These are phyloP conservation scores for Phrynosoma platyrhinos DNA, from an alignment of 2,113 vertebrate species.

Conservation along the genomic window DNA sequence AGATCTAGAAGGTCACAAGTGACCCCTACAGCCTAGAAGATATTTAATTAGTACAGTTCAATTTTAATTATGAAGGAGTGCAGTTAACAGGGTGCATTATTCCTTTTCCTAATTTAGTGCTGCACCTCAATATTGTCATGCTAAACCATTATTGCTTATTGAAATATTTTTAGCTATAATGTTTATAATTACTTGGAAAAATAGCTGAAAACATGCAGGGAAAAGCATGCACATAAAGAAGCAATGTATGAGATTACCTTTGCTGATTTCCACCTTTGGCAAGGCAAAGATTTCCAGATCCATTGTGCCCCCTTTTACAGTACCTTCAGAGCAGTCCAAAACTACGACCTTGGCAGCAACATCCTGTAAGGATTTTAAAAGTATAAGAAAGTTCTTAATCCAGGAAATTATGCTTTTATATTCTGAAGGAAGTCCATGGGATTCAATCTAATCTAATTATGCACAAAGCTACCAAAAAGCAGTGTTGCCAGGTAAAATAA, in stretches of 20 bases:
- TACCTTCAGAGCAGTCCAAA: slow-evolving; percentile 86
- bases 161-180: slow-evolving; percentile 16
- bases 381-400: slow-evolving; percentile 20
- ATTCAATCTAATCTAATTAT: not conserved
- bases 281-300: slow-evolving; percentile 93
- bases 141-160: not conserved
- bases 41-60: not conserved
- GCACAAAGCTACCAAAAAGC: not conserved
- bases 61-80: not conserved
- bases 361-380: slow-evolving; percentile 72
- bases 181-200: not conserved
- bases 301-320: slow-evolving; percentile 87
- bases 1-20: no score
- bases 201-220: not conserved
- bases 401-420: slow-evolving; percentile 12
- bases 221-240: not conserved
- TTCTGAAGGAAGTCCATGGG: slow-evolving; percentile 1
- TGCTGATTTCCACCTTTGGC: slow-evolving; percentile 90
- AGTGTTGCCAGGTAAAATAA: no score
- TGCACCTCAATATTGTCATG: not conserved
- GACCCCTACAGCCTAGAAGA: not conserved
- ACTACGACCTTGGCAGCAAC: slow-evolving; percentile 90
- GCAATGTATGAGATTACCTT: slow-evolving; percentile 77
- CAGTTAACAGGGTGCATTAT: not conserved
- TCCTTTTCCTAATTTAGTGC: not conserved